Evolutionary conservation across 2,113 vertebrate genomes (phyloP), one percentile per base, ranked within the genome.

Genomic region (Theropithecus gelada): DNA sequence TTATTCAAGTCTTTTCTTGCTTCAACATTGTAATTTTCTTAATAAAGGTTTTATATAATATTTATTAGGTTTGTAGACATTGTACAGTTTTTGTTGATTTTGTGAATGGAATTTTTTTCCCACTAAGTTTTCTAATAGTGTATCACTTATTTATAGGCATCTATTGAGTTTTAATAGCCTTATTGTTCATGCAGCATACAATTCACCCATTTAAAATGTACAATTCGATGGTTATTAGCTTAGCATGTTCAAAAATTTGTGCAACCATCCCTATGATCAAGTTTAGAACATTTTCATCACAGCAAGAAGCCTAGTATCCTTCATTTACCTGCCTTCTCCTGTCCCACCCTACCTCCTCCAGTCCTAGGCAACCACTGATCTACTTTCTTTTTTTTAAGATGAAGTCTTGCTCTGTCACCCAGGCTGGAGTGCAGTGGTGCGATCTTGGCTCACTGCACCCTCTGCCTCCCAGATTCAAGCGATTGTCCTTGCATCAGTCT

Each of bases 1-100:
- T 90, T 81, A 90, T 30, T 94, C 32, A 79, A 25, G 35, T 73
- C 32, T 96, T 96, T 79, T 72, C 52, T 50, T 84, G 59, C n/a
- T 83, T 94, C 30, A 73, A 2, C 55, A 59, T 18, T 81, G 38
- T 30, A 50, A 73, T 92, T 94, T 82, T 96, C 64, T 95, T 38
- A 64, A 80, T 64, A 73, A 90, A 68, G 38, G 20, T 30, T 90
- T 93, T 66, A 30, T 1, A 68, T 8, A 73, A 23, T 48, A 40
- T 88, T 79, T 64, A 43, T 92, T 79, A n/a, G 61, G 45, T 79
- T 64, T 93, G 20, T 55, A 85, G 23, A 43, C 11, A 14, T 32
- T 8, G 61, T 68, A 40, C 30, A 40, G 55, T 85, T 93, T 48
- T 84, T 50, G 23, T 80, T 80, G 55, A 80, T 61, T 66, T 86